A percentile compares a stretch with the other conserved stretches of the same genome.
Conservation (phyloP, 1,140 invertebrate species). For the Linepithema humile region DNA sequence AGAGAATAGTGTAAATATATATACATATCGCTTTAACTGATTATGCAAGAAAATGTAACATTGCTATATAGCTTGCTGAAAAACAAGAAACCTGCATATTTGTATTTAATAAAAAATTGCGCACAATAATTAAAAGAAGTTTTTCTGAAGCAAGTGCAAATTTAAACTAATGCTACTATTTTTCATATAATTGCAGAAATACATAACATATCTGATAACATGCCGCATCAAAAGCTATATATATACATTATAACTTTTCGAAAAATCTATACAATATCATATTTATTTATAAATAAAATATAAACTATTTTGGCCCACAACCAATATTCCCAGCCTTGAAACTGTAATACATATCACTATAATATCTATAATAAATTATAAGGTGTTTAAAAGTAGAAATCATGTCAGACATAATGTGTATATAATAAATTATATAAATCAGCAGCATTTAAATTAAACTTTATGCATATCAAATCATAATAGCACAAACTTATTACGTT, state of each 20-base stretch:
- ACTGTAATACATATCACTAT: conserved; percentile 53
- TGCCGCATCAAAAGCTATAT: conserved; percentile 56
- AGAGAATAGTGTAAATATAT: not conserved
- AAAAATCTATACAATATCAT: conserved; percentile 26
- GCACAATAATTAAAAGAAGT: conserved; percentile 24
- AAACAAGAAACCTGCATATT: conserved; percentile 22
- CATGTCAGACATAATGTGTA: not conserved
- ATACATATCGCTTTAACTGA: not conserved
- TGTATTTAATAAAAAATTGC: conserved; percentile 16
- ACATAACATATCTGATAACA: conserved; percentile 59
- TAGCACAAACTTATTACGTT: not conserved
- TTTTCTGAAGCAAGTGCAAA: conserved; percentile 58
- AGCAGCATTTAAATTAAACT: not conserved
- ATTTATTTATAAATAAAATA: no score
- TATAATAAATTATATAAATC: conserved; percentile 9
- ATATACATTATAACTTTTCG: conserved; percentile 53
- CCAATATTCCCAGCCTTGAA: conserved; percentile 64
- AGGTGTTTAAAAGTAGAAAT: conserved; percentile 33
- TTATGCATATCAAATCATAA: not conserved
- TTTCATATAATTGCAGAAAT: conserved; percentile 49
- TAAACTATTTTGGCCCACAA: conserved; percentile 62
- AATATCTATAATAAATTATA: conserved; percentile 31
- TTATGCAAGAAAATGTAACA: not conserved
- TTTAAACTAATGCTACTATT: conserved; percentile 36
- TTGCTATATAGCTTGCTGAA: not conserved